Evolutionary conservation across 1,140 invertebrate genomes (phyloP).

Genomic region (Watersipora subatra): DNA sequence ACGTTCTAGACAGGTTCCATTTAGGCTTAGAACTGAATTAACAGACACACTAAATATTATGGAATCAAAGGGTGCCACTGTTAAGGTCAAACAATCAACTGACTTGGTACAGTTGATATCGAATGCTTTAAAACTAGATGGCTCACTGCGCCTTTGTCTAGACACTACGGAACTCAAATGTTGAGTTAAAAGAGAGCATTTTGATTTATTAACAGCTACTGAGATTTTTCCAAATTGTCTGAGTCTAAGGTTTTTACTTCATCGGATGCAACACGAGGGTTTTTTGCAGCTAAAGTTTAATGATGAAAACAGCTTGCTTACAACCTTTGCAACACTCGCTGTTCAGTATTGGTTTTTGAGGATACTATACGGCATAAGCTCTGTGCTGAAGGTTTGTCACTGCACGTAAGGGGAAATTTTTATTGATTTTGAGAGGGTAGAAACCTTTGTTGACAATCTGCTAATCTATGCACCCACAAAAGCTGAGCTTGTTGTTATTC

Average conservation of each 20-base stretch:
- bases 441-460: slow-evolving; percentile 9
- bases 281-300: slow-evolving; percentile 8
- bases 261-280: slow-evolving; percentile 8
- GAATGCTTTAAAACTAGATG: too few species aligned
- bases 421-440: not conserved
- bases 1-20: too few species aligned
- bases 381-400: not conserved
- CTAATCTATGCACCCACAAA: slow-evolving; percentile 6
- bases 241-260: slow-evolving; percentile 6
- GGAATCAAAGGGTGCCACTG: too few species aligned
- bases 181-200: too few species aligned
- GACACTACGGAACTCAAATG: too few species aligned
- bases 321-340: not conserved
- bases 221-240: not conserved
- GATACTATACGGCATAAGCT: not conserved
- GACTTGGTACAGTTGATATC: too few species aligned
- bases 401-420: not conserved
- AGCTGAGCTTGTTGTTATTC: slow-evolving; percentile 11
- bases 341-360: not conserved
- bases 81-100: too few species aligned
- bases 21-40: too few species aligned
- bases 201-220: too few species aligned
- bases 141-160: too few species aligned
- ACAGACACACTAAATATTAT: too few species aligned
- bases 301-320: slow-evolving; percentile 8